Evolutionary conservation across 2,888 invertebrate genomes (phyloP).

Genomic region (Orthonychiurus folsomi): DNA sequence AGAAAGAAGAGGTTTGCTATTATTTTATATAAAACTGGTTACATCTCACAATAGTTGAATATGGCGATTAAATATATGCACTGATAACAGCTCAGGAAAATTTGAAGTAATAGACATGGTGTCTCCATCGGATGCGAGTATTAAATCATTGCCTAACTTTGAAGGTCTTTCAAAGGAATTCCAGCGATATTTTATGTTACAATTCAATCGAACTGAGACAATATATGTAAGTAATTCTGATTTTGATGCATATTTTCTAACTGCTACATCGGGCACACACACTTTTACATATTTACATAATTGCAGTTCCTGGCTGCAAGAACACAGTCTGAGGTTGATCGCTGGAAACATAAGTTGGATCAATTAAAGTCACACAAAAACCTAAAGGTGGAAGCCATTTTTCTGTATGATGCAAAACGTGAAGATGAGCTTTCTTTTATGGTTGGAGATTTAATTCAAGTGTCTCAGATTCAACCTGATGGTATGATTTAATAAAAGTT

Average conservation of each 20-base stretch:
- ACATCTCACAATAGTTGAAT: too few relatives aligned
- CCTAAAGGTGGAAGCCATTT: slow-evolving; percentile 67
- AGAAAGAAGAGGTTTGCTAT: slow-evolving; percentile 48
- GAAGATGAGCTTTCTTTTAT: slow-evolving; percentile 83
- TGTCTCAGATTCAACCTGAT: slow-evolving; percentile 82
- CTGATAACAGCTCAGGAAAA: slow-evolving; percentile 28
- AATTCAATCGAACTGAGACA: slow-evolving; percentile 34
- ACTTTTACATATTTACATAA: background rate
- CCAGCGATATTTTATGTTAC: slow-evolving; percentile 39
- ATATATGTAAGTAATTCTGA: slow-evolving; percentile 34
- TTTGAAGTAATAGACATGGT: slow-evolving; percentile 35
- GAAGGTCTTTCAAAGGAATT: slow-evolving; percentile 39
- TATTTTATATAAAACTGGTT: too few relatives aligned
- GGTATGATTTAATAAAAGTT: slow-evolving; percentile 52
- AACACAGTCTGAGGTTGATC: slow-evolving; percentile 36
- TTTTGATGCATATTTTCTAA: too few relatives aligned
- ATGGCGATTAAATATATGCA: too few relatives aligned
- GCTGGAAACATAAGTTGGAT: slow-evolving; percentile 34
- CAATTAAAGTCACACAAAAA: slow-evolving; percentile 22
- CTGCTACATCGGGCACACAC: too few relatives aligned
- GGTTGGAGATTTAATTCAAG: slow-evolving; percentile 85
- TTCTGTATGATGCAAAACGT: slow-evolving; percentile 70
- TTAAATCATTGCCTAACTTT: slow-evolving; percentile 36
- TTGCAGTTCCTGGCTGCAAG: slow-evolving; percentile 36
- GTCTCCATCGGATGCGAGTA: slow-evolving; percentile 27